Evolutionary conservation across 1,140 invertebrate genomes (phyloP).

Genomic region (Vollenhovia emeryi): DNA sequence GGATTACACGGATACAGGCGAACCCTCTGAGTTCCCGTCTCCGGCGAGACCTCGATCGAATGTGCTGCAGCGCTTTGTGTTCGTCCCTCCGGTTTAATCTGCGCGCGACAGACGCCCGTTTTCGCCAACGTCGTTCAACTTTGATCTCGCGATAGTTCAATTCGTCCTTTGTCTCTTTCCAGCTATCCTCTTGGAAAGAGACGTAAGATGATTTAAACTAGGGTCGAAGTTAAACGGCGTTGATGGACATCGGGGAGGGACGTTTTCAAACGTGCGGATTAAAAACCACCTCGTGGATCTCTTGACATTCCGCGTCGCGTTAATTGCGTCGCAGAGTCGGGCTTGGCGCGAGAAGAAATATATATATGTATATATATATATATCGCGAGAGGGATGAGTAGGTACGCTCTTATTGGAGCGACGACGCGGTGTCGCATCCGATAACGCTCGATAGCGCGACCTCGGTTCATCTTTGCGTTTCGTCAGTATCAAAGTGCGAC

Average conservation of each 20-base stretch:
- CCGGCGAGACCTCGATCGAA: too few species aligned
- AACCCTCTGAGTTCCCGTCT: background rate
- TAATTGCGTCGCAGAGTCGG: background rate
- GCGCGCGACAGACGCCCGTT: too few species aligned
- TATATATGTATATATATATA: background rate
- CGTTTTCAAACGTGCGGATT: background rate
- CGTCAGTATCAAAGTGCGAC: background rate
- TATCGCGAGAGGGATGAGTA: background rate
- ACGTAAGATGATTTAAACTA: too few species aligned
- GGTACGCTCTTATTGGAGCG: slow-evolving; percentile 4
- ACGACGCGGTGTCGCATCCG: background rate
- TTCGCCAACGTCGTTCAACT: too few species aligned
- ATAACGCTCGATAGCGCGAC: slow-evolving; percentile 43
- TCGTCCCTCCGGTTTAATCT: too few species aligned
- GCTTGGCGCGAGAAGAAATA: background rate
- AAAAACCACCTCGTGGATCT: background rate
- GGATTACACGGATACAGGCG: background rate
- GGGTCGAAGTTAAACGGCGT: too few species aligned
- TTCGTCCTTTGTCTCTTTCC: too few species aligned
- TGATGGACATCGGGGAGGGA: too few species aligned
- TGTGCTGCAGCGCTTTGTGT: too few species aligned
- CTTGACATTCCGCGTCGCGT: too few species aligned
- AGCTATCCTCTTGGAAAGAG: too few species aligned
- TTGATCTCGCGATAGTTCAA: too few species aligned
- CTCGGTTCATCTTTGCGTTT: slow-evolving; percentile 31